Evolutionary conservation across 2,113 vertebrate genomes (phyloP), one percentile per base, ranked within the genome.

Genomic region (Rhegmatorhina hoffmannsi): DNA sequence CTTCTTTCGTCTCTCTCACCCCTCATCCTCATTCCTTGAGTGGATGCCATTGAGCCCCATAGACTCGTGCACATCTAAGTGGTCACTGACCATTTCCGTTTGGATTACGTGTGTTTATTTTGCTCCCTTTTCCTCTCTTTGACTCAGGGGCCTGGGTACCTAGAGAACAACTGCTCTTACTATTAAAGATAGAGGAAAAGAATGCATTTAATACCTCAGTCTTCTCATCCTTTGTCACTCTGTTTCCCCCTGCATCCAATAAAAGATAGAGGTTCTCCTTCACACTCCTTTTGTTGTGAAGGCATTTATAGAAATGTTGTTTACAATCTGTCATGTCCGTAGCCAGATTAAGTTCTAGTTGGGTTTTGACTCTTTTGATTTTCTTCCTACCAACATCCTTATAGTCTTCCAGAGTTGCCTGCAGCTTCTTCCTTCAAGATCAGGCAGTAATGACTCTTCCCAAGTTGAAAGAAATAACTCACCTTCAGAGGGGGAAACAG

Each of bases 401-500:
- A 9, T 34, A 53, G 15, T 53, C 12, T 16, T 59, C n/a, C 50
- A 36, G 50, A 70, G 13, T 19, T 58, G 10, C 6, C 25, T 46
- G 8, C 10, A 17, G 7, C 18, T 70, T 77, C 44, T 70, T 53
- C 17, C n/a, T 34, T 52, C 29, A 40, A 47, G 38, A 47, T 6
- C 34, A 16, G 18, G 36, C 47, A 77, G 3, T 20, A 34, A 8
- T 70, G 38, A 46, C 59, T 90, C 28, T 49, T 92, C 52, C 56
- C 26, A 82, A 81, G 36, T 55, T 11, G 87, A 97, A 87, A 47
- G 29, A 94, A 96, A 79, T 76, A 52, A 10, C 3, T 31, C 34
- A 46, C 23, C 34, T 80, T 47, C 56, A 81, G 64, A 82, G 43
- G 31, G 18, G 74, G 40, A 63, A 91, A 58, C 6, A 44, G 31